These are phyloP conservation scores for Leptothorax acervorum DNA, from an alignment of 2,888 invertebrate genomes.

Conservation along the genomic window DNA sequence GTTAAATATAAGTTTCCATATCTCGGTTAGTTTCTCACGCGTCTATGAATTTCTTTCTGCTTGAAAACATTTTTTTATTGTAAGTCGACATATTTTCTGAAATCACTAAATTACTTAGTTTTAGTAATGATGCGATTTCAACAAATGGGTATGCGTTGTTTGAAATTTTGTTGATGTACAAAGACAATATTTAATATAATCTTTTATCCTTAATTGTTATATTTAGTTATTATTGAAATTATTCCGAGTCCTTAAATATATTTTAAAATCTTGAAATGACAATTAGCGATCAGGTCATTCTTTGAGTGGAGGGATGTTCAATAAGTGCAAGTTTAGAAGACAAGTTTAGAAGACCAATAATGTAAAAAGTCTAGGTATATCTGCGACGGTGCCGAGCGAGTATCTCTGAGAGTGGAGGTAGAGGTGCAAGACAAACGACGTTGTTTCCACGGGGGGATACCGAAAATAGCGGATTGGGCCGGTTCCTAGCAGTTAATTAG, in stretches of 20 bases:
- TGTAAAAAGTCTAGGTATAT: conserved; percentile 21
- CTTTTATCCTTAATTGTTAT: not conserved
- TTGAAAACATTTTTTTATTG: not conserved
- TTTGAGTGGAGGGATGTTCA: not conserved
- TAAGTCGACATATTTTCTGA: not conserved
- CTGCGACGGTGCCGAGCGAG: conserved; percentile 46
- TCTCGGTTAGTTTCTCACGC: not conserved
- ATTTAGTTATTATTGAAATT: not conserved
- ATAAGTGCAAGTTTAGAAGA: not conserved
- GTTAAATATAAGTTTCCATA: conserved; percentile 35
- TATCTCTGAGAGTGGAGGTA: conserved; percentile 63
- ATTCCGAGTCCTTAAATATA: not conserved
- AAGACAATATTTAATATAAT: not conserved
- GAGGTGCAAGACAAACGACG: conserved; percentile 76
- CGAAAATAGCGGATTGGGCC: conserved; percentile 75
- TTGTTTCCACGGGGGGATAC: conserved; percentile 74
- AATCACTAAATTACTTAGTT: not conserved
- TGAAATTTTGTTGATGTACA: not conserved
- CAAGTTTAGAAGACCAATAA: conserved; percentile 2
- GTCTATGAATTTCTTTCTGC: not conserved
- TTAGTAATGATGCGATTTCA: not conserved
- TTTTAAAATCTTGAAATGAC: not conserved
- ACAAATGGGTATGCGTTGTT: not conserved
- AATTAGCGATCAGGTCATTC: not conserved
- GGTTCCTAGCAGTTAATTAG: conserved; percentile 81